Percentiles rank a stretch among this genome's conserved stretches.
These are phyloP conservation scores for Champsocephalus esox DNA, from an alignment of 2,797 vertebrate species.

Conservation along the genomic window DNA sequence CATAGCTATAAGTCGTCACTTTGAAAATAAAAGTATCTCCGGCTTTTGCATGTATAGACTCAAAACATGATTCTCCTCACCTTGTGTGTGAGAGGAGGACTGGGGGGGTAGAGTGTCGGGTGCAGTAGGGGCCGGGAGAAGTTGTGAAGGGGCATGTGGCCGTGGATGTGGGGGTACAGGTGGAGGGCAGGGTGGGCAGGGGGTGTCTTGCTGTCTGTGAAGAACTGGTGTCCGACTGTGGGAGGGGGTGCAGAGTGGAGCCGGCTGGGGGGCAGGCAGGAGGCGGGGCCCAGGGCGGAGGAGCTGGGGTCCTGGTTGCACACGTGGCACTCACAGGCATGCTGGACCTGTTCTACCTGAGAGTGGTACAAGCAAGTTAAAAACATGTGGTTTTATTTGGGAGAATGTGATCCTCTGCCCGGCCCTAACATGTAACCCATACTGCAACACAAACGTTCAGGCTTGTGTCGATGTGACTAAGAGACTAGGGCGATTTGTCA, in stretches of 20 bases:
- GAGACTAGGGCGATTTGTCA: neutral
- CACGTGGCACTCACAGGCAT: conserved; percentile 95
- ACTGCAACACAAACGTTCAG: too few relatives aligned
- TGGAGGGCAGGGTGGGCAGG: conserved; percentile 93
- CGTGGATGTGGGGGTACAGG: conserved; percentile 98
- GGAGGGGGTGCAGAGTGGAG: conserved; percentile 80
- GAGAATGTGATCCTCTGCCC: neutral
- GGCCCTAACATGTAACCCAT: neutral
- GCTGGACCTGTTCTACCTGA: conserved; percentile 89
- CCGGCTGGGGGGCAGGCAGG: conserved; percentile 87
- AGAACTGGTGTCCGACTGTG: conserved; percentile 89
- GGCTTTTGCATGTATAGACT: neutral
- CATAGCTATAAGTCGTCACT: neutral
- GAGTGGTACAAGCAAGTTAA: conserved; percentile 42
- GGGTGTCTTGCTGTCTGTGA: conserved; percentile 89
- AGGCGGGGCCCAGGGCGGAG: conserved; percentile 83
- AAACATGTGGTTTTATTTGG: conserved; percentile 2
- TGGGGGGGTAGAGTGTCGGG: conserved; percentile 93
- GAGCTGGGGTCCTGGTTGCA: conserved; percentile 92
- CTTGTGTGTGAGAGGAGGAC: conserved; percentile 96
- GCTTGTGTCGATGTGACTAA: neutral
- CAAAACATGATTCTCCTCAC: conserved; percentile 77
- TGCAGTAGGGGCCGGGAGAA: conserved; percentile 94
- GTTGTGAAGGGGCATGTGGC: conserved; percentile 95
- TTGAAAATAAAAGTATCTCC: neutral